Conservation (phyloP, 2,888 invertebrate species). For the Xestia sexstrigata region DNA sequence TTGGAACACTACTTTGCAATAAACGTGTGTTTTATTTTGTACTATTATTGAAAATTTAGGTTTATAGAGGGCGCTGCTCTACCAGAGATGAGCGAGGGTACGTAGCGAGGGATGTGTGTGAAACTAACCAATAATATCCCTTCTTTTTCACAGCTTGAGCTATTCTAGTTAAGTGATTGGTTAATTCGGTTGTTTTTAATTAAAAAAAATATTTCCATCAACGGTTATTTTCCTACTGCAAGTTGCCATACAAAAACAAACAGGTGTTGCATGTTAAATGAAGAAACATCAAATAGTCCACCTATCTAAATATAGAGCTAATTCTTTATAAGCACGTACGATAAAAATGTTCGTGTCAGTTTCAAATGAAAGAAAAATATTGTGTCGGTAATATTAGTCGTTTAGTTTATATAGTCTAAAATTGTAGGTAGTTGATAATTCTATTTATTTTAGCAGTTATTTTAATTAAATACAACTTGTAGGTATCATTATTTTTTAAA, state of each 20-base stretch:
- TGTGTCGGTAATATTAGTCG: not conserved
- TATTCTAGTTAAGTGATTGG: too few species aligned
- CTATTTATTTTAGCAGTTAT: not conserved
- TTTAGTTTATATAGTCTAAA: constrained; percentile 2
- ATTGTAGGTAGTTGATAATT: not conserved
- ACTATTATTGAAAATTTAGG: not conserved
- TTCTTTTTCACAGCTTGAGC: too few species aligned
- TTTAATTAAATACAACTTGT: not conserved
- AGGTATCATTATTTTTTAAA: too few species aligned
- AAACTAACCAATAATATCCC: too few species aligned
- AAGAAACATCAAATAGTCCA: not conserved
- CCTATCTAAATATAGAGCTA: not conserved
- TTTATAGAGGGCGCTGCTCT: too few species aligned
- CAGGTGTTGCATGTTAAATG: not conserved
- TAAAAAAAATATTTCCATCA: not conserved
- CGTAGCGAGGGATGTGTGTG: too few species aligned
- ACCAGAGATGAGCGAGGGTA: too few species aligned
- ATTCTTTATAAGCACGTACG: constrained; percentile 15
- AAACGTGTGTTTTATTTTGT: not conserved
- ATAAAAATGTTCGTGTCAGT: constrained; percentile 20
- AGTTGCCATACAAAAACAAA: not conserved
- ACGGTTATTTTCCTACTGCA: not conserved
- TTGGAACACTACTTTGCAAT: not conserved
- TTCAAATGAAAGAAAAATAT: constrained; percentile 11
- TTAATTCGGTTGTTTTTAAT: too few species aligned